Evolutionary conservation across 2,888 invertebrate species (phyloP), one percentile per base, ranked within the genome.

Genomic region (Lasioglossum vierecki): DNA sequence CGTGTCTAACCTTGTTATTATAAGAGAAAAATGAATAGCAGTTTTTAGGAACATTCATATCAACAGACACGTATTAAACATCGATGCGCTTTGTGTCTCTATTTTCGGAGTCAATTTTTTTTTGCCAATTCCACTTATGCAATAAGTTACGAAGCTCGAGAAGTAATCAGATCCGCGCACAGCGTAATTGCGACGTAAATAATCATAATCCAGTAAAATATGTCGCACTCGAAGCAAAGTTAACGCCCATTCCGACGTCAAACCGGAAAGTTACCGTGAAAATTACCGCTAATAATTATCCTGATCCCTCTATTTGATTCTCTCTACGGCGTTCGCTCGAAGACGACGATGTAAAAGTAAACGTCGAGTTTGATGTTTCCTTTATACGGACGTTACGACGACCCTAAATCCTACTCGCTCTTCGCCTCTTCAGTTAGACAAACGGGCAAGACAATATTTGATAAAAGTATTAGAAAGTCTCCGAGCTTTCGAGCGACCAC

Each of bases 291-390:
- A 30, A 63, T 63, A 63, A 63, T 63, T 63, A 63, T 30, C 30
- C 15, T 8, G 63, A 22, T 39, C 6, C 35, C 22, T 68, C 68
- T 39, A 68, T 39, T 68, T 22, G 39, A 68, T 22, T 22, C 68
- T 68, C 22, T 22, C 22, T 39, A 22, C 39, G 22, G 39, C 9
- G 30, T 66, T 22, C 15, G 6, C 30, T 39, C 39, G 13, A 68
- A 41, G 39, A n/a, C 39, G 22, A 70, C 39, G 11, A n/a, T 11
- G 70, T 41, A 68, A 70, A 41, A 39, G n/a, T 63, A 41, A 74
- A 83, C 73, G 70, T 44, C 60, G 39, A 44, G 26, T 41, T 30
- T 49, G 63, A 72, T 30, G 76, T 76, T 72, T 72, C 82, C 63
- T 80, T 81, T 63, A 30, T 75, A 75, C n/a, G 22, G 26, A 15